Percentiles rank a stretch among this genome's conserved stretches.
These are phyloP conservation scores for Neodiprion fabricii DNA, from an alignment of 1,140 invertebrate species.

Conservation along the genomic window DNA sequence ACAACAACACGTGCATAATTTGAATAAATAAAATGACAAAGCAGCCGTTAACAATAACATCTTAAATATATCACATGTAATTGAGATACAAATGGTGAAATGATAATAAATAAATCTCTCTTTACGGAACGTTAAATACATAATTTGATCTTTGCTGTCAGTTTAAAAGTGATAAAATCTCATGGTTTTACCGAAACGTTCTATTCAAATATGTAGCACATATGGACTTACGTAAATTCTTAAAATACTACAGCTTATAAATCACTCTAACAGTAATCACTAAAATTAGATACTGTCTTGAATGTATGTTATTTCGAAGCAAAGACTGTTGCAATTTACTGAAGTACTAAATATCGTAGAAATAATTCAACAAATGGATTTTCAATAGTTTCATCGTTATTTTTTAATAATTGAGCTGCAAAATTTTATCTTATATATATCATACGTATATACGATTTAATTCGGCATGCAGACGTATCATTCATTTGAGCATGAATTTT, in stretches of 20 bases:
- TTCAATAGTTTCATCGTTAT: too few relatives aligned
- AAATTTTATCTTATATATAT: too few relatives aligned
- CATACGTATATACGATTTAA: too few relatives aligned
- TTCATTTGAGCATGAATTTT: not conserved
- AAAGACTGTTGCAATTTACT: too few relatives aligned
- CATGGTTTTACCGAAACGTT: not conserved
- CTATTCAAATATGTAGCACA: not conserved
- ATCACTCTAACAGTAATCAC: not conserved
- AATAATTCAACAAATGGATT: too few relatives aligned
- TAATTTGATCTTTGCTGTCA: not conserved
- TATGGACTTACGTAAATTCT: not conserved
- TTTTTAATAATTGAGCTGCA: too few relatives aligned
- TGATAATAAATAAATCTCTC: conserved; percentile 1
- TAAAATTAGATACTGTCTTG: too few relatives aligned
- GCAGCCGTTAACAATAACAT: not conserved
- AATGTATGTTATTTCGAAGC: too few relatives aligned
- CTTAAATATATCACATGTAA: not conserved
- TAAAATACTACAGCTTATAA: not conserved
- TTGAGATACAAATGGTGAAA: not conserved
- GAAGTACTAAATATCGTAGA: too few relatives aligned
- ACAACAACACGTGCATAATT: not conserved
- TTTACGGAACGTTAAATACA: not conserved
- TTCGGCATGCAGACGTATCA: too few relatives aligned
- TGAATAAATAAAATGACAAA: not conserved
- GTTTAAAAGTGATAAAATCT: not conserved